Evolutionary conservation across 2,888 invertebrate genomes (phyloP), one percentile per base, ranked within the genome.

Genomic region (Adela reaumurella): DNA sequence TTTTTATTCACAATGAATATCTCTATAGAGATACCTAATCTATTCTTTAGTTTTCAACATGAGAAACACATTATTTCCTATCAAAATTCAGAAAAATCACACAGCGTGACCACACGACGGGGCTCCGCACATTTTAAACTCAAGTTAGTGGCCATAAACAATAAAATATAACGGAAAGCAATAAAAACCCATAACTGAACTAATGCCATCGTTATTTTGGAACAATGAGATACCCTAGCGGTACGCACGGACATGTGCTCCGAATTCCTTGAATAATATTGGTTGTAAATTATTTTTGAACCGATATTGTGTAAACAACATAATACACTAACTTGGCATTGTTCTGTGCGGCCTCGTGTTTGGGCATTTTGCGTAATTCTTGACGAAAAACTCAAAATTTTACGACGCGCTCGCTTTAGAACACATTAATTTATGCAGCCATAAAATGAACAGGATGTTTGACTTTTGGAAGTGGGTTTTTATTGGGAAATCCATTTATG

Each of bases 301-400:
- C 24, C 24, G 24, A 24, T 24, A 77, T 74, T 73, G 74, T 70
- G 67, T 66, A 70, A 71, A 71, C 74, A 74, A 68, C 70, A 68
- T 62, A n/a, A n/a, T n/a, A n/a, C 45, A 49, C 45, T 29, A 35
- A 14, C 62, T 57, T 56, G 56, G 58, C 70, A 69, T 74, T 73
- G 74, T 74, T 68, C 14, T 69, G 64, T 66, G 63, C 57, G 11
- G 60, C 57, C 57, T 62, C 61, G 61, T 76, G 70, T 77, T 77
- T 76, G 64, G 74, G 76, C 73, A 58, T 67, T 72, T 78, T 77
- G 78, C 76, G 77, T 78, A 71, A 74, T 72, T 65, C 65, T 58
- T 54, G 58, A 65, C 65, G 64, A 58, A 60, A 54, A 56, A 54
- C 62, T 62, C 62, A 65, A 54, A 58, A 62, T 63, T 59, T 58